Evolutionary conservation across 2,113 vertebrate genomes (phyloP), one percentile per base, ranked within the genome.

Genomic region (Periophthalmus modestus): DNA sequence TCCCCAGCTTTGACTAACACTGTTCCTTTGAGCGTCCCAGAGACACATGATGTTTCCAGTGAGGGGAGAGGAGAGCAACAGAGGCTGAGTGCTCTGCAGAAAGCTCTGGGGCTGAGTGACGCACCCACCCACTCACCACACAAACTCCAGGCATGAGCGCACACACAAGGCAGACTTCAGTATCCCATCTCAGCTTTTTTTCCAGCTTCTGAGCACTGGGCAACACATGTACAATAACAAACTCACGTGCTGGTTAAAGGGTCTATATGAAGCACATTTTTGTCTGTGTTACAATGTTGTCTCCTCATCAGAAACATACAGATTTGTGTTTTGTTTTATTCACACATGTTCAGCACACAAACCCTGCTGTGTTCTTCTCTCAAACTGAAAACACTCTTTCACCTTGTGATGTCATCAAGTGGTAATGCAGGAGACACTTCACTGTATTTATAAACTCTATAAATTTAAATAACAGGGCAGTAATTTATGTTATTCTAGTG

Each of bases 21-120:
- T 76, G 84, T 77, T 89, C 73, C 83, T 83, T 77, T 69, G 80
- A 78, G 74, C 75, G 84, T 87, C 90, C 83, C 82, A 74, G 82
- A 85, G 78, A 87, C 82, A 73, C 90, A 91, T 88, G 85, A 87
- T 89, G 86, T 91, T 92, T 90, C 85, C 90, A 89, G 88, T 85
- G 75, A 80, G 81, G 67, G 39, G 72, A 82, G 82, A 74, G 85
- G 79, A 84, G 75, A 88, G 81, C 74, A 62, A 36, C 72, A 80
- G 82, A 54, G 52, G 84, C 79, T 70, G 73, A 87, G 82, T 67
- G 76, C 78, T 48, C 76, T 81, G 87, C 88, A 77, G 86, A 82
- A 86, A 83, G 85, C 69, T 47, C 72, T 2, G 82, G 63, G 68
- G 83, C 83, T 77, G 81, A 85, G 78, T 82, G 79, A 90, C 76